Evolutionary conservation across 1,140 invertebrate genomes (phyloP).

Genomic region (Euwallacea similis): DNA sequence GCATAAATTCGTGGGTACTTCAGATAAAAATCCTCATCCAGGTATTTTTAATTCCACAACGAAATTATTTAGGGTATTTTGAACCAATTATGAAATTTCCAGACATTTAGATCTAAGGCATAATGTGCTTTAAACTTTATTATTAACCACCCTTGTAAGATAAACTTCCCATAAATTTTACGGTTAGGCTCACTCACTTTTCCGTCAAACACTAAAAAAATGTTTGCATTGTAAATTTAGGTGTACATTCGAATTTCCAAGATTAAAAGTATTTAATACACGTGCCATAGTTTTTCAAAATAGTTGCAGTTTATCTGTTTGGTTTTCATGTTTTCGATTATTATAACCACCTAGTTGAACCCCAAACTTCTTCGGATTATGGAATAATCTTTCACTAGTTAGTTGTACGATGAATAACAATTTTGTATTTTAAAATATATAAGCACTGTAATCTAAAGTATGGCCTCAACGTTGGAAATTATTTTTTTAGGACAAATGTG

Average conservation of each 20-base stretch:
- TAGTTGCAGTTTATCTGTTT: not conserved
- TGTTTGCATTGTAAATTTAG: constrained; percentile 19
- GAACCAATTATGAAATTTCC: not conserved
- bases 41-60: not conserved
- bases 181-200: too few relatives aligned
- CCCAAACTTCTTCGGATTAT: too few relatives aligned
- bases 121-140: constrained; percentile 29
- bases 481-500: constrained; percentile 34
- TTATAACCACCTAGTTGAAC: too few relatives aligned
- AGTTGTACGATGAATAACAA: not conserved
- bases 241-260: constrained; percentile 25
- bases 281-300: constrained; percentile 31
- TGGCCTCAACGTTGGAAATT: constrained; percentile 16
- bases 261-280: constrained; percentile 9
- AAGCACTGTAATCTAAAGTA: constrained; percentile 22
- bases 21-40: not conserved
- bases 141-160: too few relatives aligned
- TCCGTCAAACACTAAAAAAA: too few relatives aligned
- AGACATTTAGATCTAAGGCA: not conserved
- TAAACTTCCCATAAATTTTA: too few relatives aligned
- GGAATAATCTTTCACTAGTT: too few relatives aligned
- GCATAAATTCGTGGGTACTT: too few relatives aligned
- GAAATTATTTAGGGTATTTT: constrained; percentile 14
- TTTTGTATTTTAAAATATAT: constrained; percentile 34
- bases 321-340: too few relatives aligned